Base-by-base conservation (phyloP, 2,113 vertebrate species). In the Laticauda laticaudata region DNA sequence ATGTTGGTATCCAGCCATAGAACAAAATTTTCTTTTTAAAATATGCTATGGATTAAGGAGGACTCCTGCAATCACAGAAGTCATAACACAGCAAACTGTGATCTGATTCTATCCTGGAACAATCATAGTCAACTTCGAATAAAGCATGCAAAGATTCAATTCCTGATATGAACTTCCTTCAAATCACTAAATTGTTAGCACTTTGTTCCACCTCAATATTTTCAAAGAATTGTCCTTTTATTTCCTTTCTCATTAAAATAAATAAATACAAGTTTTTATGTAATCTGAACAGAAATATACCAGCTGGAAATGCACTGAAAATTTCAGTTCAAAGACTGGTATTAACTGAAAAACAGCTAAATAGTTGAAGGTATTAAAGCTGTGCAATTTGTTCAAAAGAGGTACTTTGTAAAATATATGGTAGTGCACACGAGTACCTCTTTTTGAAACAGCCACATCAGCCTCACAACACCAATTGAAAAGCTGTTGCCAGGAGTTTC, bases 141-240 rank as follows among this genome's bases (percentile, higher is more conserved):
- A 7, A 94, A 97, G 87, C 85, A 69, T 90, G 29, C 90, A 90
- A 86, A 5, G 39, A 2, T 0, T 45, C 86, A 93, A 0, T 0
- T 43, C 90, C 61, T 88, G 88, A 29, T 90, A 51, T 0, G 4
- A 96, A 87, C 53, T 59, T 94, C 29, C 3, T n/a, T 92, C 90
- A 95, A 87, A 93, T 89, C 26, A 10, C 51, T 92, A 53, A 34
- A 55, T 54, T 90, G 18, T 87, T 93, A 57, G 39, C 56, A 4
- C 57, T 95, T 90, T 4, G 56, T n/a, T 53, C 48, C 56, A 92
- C 51, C 61, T 90, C 54, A 91, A 51, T 29, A 0, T 0, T 4
- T 0, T 86, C 29, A 69, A 69, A 88, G 3, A 15, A 18, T 18
- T 81, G 15, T 81, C 34, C 18, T 81, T 39, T 81, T 81, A 81